phyloP scores from a whole-genome alignment of 2,113 vertebrate genomes.

The Phodopus roborovskii region DNA sequence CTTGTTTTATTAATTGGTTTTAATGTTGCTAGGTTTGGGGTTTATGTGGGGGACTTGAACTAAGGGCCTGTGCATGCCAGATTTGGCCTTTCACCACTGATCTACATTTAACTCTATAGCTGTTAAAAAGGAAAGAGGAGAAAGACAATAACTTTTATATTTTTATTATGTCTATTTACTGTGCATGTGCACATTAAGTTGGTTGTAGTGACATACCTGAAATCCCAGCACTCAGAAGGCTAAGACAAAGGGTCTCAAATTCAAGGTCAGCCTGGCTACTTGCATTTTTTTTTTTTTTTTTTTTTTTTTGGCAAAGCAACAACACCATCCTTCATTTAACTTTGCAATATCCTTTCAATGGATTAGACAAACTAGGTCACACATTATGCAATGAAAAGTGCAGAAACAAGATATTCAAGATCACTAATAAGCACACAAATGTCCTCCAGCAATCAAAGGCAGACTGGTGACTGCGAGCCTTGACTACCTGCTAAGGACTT shows the following conservation, averaged over 20 bases:
- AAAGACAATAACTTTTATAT: not conserved
- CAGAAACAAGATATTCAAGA: conserved; percentile 29
- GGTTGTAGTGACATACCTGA: not conserved
- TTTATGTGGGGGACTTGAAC: not conserved
- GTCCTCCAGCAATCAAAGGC: conserved; percentile 26
- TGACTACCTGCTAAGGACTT: conserved; percentile 18
- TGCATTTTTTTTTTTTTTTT: not conserved
- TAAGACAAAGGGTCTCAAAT: not conserved
- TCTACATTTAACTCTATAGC: not conserved
- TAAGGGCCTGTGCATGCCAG: not conserved
- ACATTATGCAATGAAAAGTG: conserved; percentile 24
- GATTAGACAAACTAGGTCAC: conserved; percentile 50
- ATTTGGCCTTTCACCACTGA: not conserved
- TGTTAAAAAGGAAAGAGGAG: not conserved
- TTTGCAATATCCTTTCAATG: conserved; percentile 38
- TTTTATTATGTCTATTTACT: not conserved
- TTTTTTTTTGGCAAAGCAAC: not conserved
- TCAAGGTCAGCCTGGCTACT: not conserved
- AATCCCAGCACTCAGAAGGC: not conserved
- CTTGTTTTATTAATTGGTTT: not conserved
- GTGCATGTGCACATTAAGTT: not conserved
- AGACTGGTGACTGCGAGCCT: not conserved
- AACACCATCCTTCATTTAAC: not conserved
- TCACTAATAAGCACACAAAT: conserved; percentile 47
- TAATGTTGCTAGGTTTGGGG: not conserved